These are phyloP conservation scores for Metalampra italica DNA, from an alignment of 2,888 invertebrate species.

Conservation along the genomic window DNA sequence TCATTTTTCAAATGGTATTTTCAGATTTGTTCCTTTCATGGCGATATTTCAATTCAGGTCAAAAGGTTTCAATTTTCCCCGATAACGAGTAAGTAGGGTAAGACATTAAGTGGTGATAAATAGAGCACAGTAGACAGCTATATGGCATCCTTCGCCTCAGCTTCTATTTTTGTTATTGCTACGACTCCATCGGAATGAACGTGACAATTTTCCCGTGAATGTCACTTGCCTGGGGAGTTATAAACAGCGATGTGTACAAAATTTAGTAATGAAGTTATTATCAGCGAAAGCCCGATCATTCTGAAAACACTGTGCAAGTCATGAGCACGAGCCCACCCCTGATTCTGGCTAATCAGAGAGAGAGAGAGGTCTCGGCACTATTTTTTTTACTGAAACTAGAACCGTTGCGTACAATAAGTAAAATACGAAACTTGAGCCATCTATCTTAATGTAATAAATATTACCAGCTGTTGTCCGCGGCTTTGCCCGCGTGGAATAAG, in stretches of 20 bases:
- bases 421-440: too few relatives aligned
- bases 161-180: conserved; percentile 7
- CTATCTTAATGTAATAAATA: too few relatives aligned
- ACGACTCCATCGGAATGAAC: neutral
- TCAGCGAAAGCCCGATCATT: too few relatives aligned
- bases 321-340: too few relatives aligned
- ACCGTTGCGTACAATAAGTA: too few relatives aligned
- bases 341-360: too few relatives aligned
- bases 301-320: too few relatives aligned
- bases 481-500: too few relatives aligned
- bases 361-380: too few relatives aligned
- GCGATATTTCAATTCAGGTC: conserved; percentile 43
- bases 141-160: conserved; percentile 1
- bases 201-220: conserved; percentile 2
- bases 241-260: neutral
- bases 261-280: too few relatives aligned
- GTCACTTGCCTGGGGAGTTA: neutral
- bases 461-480: too few relatives aligned
- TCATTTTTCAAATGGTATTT: conserved; percentile 43
- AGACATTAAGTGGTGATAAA: conserved; percentile 26
- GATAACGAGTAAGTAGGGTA: conserved; percentile 26
- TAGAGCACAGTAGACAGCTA: conserved; percentile 12
- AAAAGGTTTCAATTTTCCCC: conserved; percentile 45
- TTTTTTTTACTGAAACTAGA: too few relatives aligned
- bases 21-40: conserved; percentile 35